Conservation (phyloP, 2,113 vertebrate genomes). For the Delphinapterus leucas region DNA sequence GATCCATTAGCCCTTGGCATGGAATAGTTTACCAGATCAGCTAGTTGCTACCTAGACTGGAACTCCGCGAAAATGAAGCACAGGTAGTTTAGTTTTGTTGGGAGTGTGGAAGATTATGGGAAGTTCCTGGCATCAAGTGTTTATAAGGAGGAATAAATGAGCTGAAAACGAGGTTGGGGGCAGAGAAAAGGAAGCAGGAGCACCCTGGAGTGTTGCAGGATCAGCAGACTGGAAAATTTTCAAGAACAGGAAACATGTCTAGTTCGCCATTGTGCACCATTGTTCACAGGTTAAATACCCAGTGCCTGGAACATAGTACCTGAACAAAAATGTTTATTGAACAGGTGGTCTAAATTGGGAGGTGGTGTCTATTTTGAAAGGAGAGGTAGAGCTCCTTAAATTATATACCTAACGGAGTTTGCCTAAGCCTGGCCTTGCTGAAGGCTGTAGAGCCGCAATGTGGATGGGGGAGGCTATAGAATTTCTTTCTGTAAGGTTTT, state of each 20-base stretch:
- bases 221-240: background rate
- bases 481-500: background rate
- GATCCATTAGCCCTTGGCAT: background rate
- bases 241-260: background rate
- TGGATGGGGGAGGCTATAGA: background rate
- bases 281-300: background rate
- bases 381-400: background rate
- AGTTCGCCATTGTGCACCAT: background rate
- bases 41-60: background rate
- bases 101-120: background rate
- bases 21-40: background rate
- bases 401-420: background rate
- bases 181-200: background rate
- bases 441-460: background rate
- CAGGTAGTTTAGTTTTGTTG: background rate
- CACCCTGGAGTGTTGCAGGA: background rate
- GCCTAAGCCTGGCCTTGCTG: background rate
- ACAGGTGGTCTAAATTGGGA: background rate
- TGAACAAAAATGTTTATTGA: background rate
- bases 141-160: background rate
- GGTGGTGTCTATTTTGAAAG: background rate
- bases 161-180: background rate
- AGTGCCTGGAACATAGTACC: background rate
- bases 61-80: background rate
- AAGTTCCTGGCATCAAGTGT: background rate